Base-by-base conservation (phyloP, 2,797 vertebrate genomes). In the Halcyon badia region DNA sequence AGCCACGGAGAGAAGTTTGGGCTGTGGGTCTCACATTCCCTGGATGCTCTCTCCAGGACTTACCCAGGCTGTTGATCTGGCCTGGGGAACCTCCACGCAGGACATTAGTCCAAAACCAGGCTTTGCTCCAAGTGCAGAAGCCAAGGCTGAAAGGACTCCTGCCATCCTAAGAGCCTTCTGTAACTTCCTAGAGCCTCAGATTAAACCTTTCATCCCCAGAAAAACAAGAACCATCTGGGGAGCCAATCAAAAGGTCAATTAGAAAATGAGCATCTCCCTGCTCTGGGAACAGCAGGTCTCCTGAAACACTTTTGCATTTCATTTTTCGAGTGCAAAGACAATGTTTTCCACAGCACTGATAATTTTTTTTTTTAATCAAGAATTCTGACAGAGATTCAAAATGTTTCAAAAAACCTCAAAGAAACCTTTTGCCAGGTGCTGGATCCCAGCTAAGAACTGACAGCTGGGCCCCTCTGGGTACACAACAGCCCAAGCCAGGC, bases 111-210 rank as follows among this genome's bases (percentile, higher is more conserved):
- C 11, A 37, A 68, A 44, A 2, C 39, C 78, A 49, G 49, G 17
- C 62, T 48, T 48, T 57, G 9, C 22, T 79, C 14, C 26, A 22
- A 0, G 61, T 30, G 8, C 77, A 82, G 26, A 37, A 78, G 33
- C 5, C 10, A 5, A 14, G 6, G 5, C 24, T 79, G 15, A 49
- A 22, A 61, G 4, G 5, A 16, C 1, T 35, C 21, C 13, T 75
- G 3, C 14, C 4, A 5, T 9, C 19, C 6, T 35, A 33, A 65
- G 9, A 42, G 11, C 11, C 7, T 17, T 28, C 31, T 24, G 0
- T 66, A 16, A 16, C 24, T 66, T 76, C 15, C 51, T 19, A 6
- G 18, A 51, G 33, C 10, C 28, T 60, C 33, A 48, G 33, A 87
- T 64, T 51, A 80, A 87, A 88, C 39, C 31, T 66, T 71, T 85